Evolutionary conservation across 2,888 invertebrate genomes (phyloP).

Genomic region (Hydriomena furcata): DNA sequence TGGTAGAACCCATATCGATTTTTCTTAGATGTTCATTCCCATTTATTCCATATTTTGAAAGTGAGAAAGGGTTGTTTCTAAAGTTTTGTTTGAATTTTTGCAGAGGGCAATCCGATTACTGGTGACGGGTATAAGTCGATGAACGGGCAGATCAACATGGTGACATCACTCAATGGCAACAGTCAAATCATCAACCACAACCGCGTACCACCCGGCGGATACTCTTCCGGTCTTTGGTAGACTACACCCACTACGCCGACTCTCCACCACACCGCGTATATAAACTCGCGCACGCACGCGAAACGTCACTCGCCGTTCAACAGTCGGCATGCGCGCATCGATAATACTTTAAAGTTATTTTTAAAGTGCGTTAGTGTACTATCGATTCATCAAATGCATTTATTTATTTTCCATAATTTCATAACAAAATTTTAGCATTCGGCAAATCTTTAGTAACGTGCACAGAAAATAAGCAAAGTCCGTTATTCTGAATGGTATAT

Average conservation of each 20-base stretch:
- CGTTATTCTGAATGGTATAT: constrained; percentile 69
- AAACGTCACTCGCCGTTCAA: constrained; percentile 26
- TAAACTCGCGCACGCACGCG: constrained; percentile 39
- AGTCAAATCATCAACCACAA: constrained; percentile 72
- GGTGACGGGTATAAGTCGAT: constrained; percentile 83
- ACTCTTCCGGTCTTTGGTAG: constrained; percentile 88
- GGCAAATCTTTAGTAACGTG: constrained; percentile 52
- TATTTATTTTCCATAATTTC: constrained; percentile 62
- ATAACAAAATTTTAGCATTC: constrained; percentile 59
- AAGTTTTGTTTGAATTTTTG: constrained; percentile 42
- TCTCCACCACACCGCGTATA: constrained; percentile 39
- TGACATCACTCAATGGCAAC: constrained; percentile 72
- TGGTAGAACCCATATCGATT: constrained; percentile 21
- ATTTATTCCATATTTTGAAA: constrained; percentile 7
- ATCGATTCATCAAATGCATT: constrained; percentile 56
- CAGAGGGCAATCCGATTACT: constrained; percentile 84
- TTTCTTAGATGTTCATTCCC: constrained; percentile 26
- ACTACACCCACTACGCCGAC: constrained; percentile 42
- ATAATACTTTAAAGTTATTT: constrained; percentile 38
- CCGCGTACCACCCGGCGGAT: constrained; percentile 88
- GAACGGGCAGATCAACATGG: constrained; percentile 83
- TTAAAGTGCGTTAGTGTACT: constrained; percentile 34
- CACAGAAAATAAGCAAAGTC: constrained; percentile 47
- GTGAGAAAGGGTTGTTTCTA: constrained; percentile 1
- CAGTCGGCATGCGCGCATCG: constrained; percentile 40